Percentiles rank a stretch among this genome's conserved stretches.
Evolutionary conservation across 2,888 invertebrate species (phyloP).

Genomic region (Ceraclea dissimilis): DNA sequence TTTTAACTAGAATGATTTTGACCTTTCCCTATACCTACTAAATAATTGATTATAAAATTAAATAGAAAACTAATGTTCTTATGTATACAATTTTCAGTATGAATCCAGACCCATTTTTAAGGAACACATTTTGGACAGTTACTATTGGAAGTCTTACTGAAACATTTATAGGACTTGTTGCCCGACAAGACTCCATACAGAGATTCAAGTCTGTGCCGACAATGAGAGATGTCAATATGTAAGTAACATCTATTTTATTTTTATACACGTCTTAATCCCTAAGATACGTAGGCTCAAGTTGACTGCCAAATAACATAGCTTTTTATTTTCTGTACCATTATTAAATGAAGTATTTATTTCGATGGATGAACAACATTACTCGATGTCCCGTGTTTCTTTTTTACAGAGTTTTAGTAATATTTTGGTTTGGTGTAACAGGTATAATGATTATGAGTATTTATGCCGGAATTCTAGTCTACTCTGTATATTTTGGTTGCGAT

Average conservation of each 20-base stretch:
- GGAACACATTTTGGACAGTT: conserved; percentile 59
- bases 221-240: conserved; percentile 43
- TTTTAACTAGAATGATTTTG: too few relatives aligned
- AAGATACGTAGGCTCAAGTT: too few relatives aligned
- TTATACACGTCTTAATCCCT: too few relatives aligned
- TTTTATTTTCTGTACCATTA: too few relatives aligned
- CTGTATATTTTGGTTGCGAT: conserved; percentile 52
- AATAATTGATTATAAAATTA: too few relatives aligned
- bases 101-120: conserved; percentile 50
- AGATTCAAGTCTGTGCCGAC: conserved; percentile 57
- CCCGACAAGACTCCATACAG: conserved; percentile 68
- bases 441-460: conserved; percentile 52
- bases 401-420: conserved; percentile 46
- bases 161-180: conserved; percentile 55
- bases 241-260: too few relatives aligned
- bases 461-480: conserved; percentile 50
- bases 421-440: conserved; percentile 46
- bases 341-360: too few relatives aligned
- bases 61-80: too few relatives aligned
- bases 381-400: too few relatives aligned
- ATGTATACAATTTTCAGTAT: conserved; percentile 47
- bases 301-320: too few relatives aligned
- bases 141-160: conserved; percentile 48
- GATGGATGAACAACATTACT: too few relatives aligned
- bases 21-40: too few relatives aligned